phyloP scores from a whole-genome alignment of 2,797 vertebrate genomes.

The Apogon talboti region DNA sequence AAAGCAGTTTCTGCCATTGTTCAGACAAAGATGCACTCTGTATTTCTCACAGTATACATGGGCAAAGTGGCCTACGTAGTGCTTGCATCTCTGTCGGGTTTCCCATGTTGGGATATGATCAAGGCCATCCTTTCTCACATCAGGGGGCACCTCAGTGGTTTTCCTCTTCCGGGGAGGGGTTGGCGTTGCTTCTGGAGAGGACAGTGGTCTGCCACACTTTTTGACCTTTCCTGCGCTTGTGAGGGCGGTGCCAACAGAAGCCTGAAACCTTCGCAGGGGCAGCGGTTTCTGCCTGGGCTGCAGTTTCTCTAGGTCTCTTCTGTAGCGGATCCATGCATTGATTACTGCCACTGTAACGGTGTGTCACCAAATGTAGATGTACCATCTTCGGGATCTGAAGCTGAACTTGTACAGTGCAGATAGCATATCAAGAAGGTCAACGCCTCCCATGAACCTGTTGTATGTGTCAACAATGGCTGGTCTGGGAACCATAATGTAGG shows the following conservation, averaged over 20 bases:
- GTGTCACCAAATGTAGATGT: constrained; percentile 56
- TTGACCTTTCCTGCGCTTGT: constrained; percentile 28
- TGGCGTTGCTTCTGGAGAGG: no score
- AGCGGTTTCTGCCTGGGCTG: constrained; percentile 27
- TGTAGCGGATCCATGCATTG: constrained; percentile 53
- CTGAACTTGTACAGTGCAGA: constrained; percentile 42
- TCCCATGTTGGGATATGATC: constrained; percentile 37
- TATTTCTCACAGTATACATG: constrained; percentile 38
- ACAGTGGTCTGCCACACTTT: constrained; percentile 28
- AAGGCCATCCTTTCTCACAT: constrained; percentile 45
- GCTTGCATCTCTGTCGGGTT: constrained; percentile 42
- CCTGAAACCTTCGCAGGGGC: constrained; percentile 34
- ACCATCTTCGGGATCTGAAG: constrained; percentile 49
- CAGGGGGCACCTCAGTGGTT: constrained; percentile 4
- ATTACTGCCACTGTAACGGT: constrained; percentile 49
- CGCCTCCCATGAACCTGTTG: constrained; percentile 53
- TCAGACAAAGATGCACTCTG: constrained; percentile 34
- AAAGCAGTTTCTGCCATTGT: constrained; percentile 46
- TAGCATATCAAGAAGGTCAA: constrained; percentile 42
- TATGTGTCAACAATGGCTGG: constrained; percentile 51
- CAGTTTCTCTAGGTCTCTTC: constrained; percentile 55
- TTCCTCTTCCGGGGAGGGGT: no score
- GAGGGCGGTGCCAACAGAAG: constrained; percentile 18
- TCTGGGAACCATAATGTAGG: constrained; percentile 39
- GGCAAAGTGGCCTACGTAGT: constrained; percentile 34